Evolutionary conservation across 2,113 vertebrate genomes (phyloP).

Genomic region (Castor canadensis): DNA sequence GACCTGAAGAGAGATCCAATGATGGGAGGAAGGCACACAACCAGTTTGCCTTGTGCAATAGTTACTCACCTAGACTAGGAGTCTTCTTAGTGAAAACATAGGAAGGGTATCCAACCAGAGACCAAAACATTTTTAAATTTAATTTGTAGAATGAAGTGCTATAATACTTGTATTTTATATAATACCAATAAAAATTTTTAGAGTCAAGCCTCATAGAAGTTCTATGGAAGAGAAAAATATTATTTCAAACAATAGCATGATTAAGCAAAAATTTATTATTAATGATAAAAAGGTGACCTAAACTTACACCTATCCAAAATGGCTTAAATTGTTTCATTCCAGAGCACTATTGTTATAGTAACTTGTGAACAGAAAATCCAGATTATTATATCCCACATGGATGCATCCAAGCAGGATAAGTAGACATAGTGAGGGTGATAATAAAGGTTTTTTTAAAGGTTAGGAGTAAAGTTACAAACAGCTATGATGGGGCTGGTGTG

Average conservation of each 20-base stretch:
- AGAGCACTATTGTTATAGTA: not conserved
- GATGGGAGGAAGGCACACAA: too few species aligned
- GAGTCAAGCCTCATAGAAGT: not conserved
- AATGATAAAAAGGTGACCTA: not conserved
- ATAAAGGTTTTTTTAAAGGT: too few species aligned
- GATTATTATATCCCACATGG: too few species aligned
- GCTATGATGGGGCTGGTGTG: too few species aligned
- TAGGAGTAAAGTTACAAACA: too few species aligned
- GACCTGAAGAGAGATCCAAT: not conserved
- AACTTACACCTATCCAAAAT: not conserved
- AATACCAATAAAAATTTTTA: not conserved
- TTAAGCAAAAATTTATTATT: not conserved
- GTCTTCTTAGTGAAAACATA: not conserved
- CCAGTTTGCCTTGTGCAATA: not conserved
- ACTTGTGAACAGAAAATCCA: too few species aligned
- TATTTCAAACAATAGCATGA: not conserved
- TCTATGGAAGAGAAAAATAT: not conserved
- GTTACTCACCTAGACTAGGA: not conserved
- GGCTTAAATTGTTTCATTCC: not conserved
- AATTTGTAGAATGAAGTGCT: not conserved
- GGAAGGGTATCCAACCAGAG: rapidly evolving
- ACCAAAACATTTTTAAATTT: not conserved
- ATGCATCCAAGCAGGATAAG: too few species aligned
- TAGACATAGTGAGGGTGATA: too few species aligned
- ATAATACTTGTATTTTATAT: not conserved